Conservation (phyloP, 2,888 invertebrate species). For the Perizoma affinitatum region DNA sequence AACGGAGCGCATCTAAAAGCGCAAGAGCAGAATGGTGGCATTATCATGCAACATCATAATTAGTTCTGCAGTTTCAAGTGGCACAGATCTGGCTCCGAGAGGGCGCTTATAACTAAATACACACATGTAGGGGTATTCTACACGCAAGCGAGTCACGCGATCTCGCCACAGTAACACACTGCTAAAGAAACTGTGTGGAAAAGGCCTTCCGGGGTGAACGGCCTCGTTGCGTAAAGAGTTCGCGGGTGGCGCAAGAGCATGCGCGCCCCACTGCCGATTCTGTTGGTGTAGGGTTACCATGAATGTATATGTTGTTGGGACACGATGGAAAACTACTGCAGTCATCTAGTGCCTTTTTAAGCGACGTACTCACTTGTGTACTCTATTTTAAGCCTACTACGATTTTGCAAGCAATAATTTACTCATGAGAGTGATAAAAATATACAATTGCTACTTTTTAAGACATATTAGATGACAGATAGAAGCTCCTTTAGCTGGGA, state of each 20-base stretch:
- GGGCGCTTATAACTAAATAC: slow-evolving; percentile 47
- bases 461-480: too few species aligned
- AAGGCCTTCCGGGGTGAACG: slow-evolving; percentile 83
- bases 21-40: slow-evolving; percentile 51
- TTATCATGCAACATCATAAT: slow-evolving; percentile 64
- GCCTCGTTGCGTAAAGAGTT: slow-evolving; percentile 80
- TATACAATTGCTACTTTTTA: too few species aligned
- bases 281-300: slow-evolving; percentile 31
- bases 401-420: too few species aligned
- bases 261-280: slow-evolving; percentile 54
- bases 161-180: slow-evolving; percentile 76
- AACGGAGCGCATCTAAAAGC: slow-evolving; percentile 31
- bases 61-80: slow-evolving; percentile 60
- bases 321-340: not conserved
- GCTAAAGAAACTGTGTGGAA: slow-evolving; percentile 81
- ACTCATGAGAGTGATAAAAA: too few species aligned
- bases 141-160: slow-evolving; percentile 80
- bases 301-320: not conserved
- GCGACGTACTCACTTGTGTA: not conserved
- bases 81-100: slow-evolving; percentile 58
- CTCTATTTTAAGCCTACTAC: too few species aligned
- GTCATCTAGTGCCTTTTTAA: not conserved
- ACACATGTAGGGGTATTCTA: slow-evolving; percentile 48
- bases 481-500: too few species aligned
- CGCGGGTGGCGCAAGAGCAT: slow-evolving; percentile 70